phyloP scores from a whole-genome alignment of 2,113 vertebrate species.

The Apistogramma diplotaenia region DNA sequence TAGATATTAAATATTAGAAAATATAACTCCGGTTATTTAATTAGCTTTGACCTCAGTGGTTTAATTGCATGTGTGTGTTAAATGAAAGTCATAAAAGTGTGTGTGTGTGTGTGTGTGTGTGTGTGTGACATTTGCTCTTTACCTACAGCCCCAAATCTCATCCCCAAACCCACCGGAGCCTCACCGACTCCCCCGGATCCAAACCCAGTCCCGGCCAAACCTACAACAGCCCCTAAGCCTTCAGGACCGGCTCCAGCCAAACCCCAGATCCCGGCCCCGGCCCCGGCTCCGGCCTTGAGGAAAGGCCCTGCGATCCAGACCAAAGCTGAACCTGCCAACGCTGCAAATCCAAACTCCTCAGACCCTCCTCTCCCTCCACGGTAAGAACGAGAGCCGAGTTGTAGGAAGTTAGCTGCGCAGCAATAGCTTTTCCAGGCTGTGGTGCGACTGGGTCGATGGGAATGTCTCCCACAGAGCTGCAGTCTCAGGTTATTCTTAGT shows the following conservation, averaged over 20 bases:
- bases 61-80: neutral
- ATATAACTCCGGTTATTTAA: no score
- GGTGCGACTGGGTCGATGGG: neutral
- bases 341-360: neutral
- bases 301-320: slow-evolving; percentile 7
- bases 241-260: neutral
- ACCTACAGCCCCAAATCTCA: slow-evolving; percentile 27
- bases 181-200: neutral
- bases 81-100: neutral
- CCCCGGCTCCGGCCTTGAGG: slow-evolving; percentile 34
- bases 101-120: neutral
- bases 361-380: slow-evolving; percentile 59
- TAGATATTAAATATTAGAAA: no score
- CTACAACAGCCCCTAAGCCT: slow-evolving; percentile 37
- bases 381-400: neutral
- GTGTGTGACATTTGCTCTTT: neutral
- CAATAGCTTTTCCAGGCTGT: neutral
- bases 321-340: slow-evolving; percentile 7
- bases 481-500: neutral
- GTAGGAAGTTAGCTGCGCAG: neutral
- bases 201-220: slow-evolving; percentile 37
- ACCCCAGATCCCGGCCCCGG: neutral
- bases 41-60: neutral
- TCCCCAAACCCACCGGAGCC: slow-evolving; percentile 12
- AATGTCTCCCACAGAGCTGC: neutral